Conservation (phyloP, 2,113 vertebrate species). For the Mohoua ochrocephala region DNA sequence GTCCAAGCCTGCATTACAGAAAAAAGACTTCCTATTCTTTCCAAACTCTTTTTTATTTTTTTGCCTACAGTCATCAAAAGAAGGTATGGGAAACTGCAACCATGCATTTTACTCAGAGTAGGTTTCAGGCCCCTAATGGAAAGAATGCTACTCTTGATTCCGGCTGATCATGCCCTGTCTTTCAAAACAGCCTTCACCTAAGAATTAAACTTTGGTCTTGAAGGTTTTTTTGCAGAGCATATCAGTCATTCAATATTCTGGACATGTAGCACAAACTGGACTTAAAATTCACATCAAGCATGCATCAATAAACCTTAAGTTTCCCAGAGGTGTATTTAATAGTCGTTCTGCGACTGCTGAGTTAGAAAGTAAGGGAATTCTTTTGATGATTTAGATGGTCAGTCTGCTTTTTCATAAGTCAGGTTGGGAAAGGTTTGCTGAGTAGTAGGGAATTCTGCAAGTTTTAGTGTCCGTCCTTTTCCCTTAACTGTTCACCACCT, state of each 20-base stretch:
- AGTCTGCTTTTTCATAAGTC: conserved; percentile 2
- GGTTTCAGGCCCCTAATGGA: not conserved
- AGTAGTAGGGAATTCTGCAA: not conserved
- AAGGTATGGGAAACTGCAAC: not conserved
- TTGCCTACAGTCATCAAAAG: not conserved
- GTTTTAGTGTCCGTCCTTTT: conserved; percentile 8
- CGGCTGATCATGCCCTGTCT: not conserved
- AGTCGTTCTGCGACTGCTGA: not conserved
- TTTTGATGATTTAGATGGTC: conserved; percentile 35
- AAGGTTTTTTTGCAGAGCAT: not conserved
- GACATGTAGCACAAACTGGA: not conserved
- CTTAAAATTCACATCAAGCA: conserved; percentile 3
- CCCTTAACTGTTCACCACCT: not conserved
- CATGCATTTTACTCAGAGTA: not conserved
- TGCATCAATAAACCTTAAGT: conserved; percentile 7
- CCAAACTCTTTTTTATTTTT: not conserved
- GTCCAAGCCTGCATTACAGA: not conserved
- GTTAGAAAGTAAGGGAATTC: conserved; percentile 25
- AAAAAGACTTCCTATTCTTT: not conserved
- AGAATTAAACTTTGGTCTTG: not conserved
- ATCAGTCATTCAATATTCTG: not conserved
- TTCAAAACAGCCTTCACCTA: not conserved
- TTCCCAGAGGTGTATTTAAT: conserved; percentile 43
- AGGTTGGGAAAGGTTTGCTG: conserved; percentile 6
- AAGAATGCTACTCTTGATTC: not conserved